These are phyloP conservation scores for Antheraea mylitta DNA, from an alignment of 1,140 invertebrate genomes.

Conservation along the genomic window DNA sequence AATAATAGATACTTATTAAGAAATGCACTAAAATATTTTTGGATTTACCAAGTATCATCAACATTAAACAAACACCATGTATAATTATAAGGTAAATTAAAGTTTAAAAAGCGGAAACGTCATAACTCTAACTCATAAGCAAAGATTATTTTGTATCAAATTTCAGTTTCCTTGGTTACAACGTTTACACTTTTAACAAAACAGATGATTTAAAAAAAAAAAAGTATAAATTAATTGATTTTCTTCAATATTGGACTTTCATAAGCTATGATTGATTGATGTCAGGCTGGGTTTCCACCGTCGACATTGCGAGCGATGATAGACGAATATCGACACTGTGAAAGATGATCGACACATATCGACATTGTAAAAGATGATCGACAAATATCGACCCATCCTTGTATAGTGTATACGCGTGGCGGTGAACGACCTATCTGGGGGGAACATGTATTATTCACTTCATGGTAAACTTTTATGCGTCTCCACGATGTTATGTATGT, in stretches of 20 bases:
- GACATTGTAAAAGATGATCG: no score
- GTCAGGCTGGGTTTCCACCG: constrained; percentile 3
- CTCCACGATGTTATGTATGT: not conserved
- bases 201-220: not conserved
- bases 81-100: no score
- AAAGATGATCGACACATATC: no score
- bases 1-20: not conserved
- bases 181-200: not conserved
- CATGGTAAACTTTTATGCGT: constrained; percentile 25
- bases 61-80: not conserved
- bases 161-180: not conserved
- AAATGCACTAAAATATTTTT: not conserved
- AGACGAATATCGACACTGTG: not conserved
- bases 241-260: constrained; percentile 73
- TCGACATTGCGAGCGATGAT: constrained; percentile 19
- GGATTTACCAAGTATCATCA: not conserved
- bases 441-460: constrained; percentile 25
- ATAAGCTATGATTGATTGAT: constrained; percentile 31
- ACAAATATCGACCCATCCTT: not conserved
- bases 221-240: not conserved
- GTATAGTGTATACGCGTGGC: not conserved
- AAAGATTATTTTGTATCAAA: not conserved
- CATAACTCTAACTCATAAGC: no score
- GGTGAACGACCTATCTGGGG: not conserved
- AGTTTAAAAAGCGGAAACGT: not conserved